Percentiles rank a stretch among this genome's conserved stretches.
Evolutionary conservation across 2,797 vertebrate species (phyloP).

Genomic region (Paguma larvata): DNA sequence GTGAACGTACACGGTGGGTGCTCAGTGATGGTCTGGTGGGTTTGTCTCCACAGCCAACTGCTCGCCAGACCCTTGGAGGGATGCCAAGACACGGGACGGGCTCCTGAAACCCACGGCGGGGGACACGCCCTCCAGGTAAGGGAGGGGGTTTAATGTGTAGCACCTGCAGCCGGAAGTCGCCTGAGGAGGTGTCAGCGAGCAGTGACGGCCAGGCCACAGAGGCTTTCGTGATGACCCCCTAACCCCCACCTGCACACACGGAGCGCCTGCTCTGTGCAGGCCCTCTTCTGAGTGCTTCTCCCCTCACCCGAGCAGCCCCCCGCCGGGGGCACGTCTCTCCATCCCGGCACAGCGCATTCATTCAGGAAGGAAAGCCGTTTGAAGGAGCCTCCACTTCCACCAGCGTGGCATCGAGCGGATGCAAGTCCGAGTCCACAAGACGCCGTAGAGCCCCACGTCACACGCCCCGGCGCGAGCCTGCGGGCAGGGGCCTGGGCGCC

Average conservation of each 20-base stretch:
- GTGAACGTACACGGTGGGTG: background rate
- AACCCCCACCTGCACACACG: too few species aligned
- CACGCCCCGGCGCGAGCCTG: background rate
- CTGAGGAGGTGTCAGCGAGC: background rate
- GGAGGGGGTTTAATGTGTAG: background rate
- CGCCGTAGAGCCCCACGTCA: background rate
- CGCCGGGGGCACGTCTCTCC: background rate
- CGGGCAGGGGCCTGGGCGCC: background rate
- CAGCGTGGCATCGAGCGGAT: fast-evolving
- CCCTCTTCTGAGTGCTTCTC: background rate
- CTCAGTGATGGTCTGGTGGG: background rate
- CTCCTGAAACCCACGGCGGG: too few species aligned
- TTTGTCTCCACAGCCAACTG: background rate
- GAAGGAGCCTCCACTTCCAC: background rate
- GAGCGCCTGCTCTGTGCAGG: background rate
- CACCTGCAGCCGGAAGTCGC: background rate
- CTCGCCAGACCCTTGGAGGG: background rate
- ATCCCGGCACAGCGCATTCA: background rate
- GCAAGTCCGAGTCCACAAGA: background rate
- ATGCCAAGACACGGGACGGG: background rate
- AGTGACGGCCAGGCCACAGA: background rate
- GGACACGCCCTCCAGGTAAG: background rate
- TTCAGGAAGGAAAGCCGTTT: too few species aligned
- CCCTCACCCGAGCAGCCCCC: background rate
- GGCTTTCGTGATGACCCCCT: background rate